phyloP scores from a whole-genome alignment of 2,113 vertebrate species.

The Bubo scandiacus region DNA sequence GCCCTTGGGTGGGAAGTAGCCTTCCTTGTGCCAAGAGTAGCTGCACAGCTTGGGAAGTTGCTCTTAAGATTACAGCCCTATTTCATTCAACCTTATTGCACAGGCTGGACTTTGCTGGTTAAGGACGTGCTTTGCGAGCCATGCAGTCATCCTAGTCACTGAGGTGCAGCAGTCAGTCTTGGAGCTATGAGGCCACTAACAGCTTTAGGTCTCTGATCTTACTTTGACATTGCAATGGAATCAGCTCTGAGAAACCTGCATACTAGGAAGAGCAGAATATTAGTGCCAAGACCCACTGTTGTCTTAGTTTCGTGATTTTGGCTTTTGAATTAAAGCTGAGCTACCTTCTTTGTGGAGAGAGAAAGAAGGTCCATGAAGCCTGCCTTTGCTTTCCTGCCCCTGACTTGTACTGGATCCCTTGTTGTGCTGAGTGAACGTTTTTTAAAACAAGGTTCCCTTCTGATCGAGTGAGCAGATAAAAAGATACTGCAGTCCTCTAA shows the following conservation, averaged over 20 bases:
- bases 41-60: neutral
- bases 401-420: neutral
- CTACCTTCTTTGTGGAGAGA: neutral
- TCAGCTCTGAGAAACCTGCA: neutral
- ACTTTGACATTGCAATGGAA: neutral
- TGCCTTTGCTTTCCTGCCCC: neutral
- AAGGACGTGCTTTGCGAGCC: neutral
- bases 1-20: neutral
- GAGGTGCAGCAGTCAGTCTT: neutral
- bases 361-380: neutral
- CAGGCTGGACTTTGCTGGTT: neutral
- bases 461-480: neutral
- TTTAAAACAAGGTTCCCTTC: neutral
- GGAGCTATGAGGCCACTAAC: neutral
- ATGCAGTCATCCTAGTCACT: neutral
- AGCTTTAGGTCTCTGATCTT: neutral
- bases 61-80: neutral
- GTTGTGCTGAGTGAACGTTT: neutral
- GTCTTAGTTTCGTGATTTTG: neutral
- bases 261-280: neutral
- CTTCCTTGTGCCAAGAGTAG: neutral
- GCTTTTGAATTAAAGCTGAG: neutral
- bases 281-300: neutral
- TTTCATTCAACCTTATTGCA: neutral
- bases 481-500: neutral